Conservation (phyloP, 2,113 vertebrate genomes). For the Symphodus melops region DNA sequence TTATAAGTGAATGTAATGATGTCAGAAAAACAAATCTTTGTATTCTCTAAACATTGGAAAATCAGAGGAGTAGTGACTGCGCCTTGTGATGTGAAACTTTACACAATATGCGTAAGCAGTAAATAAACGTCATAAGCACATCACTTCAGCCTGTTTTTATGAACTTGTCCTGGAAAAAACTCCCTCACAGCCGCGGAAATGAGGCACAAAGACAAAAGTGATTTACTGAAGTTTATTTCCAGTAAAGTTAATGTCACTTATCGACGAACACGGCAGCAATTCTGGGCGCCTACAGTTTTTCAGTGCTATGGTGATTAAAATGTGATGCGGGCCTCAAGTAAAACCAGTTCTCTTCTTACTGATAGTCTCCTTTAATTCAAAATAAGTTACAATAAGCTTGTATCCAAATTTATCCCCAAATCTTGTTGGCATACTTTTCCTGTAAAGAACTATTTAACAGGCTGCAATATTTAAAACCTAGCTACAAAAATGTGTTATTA, state of each 20-base stretch:
- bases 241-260: constrained; percentile 20
- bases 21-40: background rate
- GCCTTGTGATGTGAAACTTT: background rate
- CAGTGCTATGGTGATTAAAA: constrained; percentile 1
- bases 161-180: constrained; percentile 9
- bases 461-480: background rate
- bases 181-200: background rate
- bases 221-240: constrained; percentile 11
- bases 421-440: background rate
- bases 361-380: background rate
- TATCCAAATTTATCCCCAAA: background rate
- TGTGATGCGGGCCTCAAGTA: background rate
- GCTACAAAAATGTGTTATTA: background rate
- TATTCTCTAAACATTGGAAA: background rate
- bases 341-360: background rate
- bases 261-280: constrained; percentile 3
- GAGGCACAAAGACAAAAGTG: background rate
- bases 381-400: background rate
- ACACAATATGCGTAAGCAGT: background rate
- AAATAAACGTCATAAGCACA: constrained; percentile 9
- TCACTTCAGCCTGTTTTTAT: constrained; percentile 10
- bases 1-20: too few relatives aligned
- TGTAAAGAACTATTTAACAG: background rate
- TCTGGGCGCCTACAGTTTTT: background rate
- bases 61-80: background rate